Evolutionary conservation across 2,888 invertebrate species (phyloP).

Genomic region (Sialis fuliginosa): DNA sequence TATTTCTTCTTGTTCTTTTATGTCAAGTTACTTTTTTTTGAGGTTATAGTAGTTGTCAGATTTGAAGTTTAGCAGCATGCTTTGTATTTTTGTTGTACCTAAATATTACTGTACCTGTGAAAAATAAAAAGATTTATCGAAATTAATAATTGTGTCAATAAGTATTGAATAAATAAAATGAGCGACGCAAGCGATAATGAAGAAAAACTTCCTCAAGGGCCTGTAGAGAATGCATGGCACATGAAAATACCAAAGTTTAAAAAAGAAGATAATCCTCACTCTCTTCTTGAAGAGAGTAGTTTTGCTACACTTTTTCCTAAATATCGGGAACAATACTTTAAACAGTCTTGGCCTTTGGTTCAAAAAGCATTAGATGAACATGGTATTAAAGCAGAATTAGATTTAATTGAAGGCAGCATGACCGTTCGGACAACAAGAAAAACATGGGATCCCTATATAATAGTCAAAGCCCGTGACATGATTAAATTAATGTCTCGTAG

Average conservation of each 20-base stretch:
- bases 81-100: too few relatives aligned
- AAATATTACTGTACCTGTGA: too few relatives aligned
- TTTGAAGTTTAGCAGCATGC: too few relatives aligned
- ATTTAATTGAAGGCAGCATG: slow-evolving; percentile 88
- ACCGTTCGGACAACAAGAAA: slow-evolving; percentile 85
- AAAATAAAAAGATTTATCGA: too few relatives aligned
- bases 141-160: neutral
- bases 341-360: slow-evolving; percentile 89
- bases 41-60: too few relatives aligned
- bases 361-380: slow-evolving; percentile 69
- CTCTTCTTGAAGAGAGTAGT: slow-evolving; percentile 80
- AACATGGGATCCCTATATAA: slow-evolving; percentile 97
- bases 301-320: slow-evolving; percentile 96
- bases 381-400: slow-evolving; percentile 70
- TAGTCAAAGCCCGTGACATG: slow-evolving; percentile 90
- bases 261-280: slow-evolving; percentile 74
- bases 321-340: slow-evolving; percentile 89
- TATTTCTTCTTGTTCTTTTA: too few relatives aligned
- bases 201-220: slow-evolving; percentile 25
- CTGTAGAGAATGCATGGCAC: slow-evolving; percentile 72
- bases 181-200: slow-evolving; percentile 18
- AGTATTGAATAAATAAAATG: slow-evolving; percentile 9
- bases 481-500: slow-evolving; percentile 88
- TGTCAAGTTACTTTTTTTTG: too few relatives aligned
- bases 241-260: slow-evolving; percentile 77